Percentiles rank a stretch among this genome's conserved stretches.
These are phyloP conservation scores for Tenthredo amoena DNA, from an alignment of 2,888 invertebrate species.

Conservation along the genomic window DNA sequence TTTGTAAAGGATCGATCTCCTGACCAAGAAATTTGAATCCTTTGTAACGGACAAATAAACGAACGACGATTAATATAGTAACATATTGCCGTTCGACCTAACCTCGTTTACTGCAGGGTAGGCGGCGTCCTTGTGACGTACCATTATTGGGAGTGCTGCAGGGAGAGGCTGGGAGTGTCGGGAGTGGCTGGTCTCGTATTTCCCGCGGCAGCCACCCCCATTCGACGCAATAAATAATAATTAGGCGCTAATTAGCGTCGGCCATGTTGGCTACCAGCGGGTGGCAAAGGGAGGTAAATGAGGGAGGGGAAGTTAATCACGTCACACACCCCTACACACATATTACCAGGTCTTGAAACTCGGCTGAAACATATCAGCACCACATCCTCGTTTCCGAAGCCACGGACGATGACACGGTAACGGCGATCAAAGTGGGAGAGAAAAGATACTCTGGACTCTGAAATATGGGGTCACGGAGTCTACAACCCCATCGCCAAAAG, in stretches of 20 bases:
- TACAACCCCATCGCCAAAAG: constrained; percentile 1
- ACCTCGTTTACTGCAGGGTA: not conserved
- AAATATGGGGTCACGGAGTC: not conserved
- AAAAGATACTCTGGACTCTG: not conserved
- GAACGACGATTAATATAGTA: not conserved
- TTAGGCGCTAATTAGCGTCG: constrained; percentile 75
- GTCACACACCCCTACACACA: not conserved
- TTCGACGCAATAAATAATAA: constrained; percentile 75
- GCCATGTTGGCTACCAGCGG: constrained; percentile 69
- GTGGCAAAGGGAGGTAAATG: constrained; percentile 33
- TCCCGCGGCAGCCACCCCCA: constrained; percentile 63
- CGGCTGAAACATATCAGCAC: not conserved
- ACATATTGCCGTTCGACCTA: not conserved
- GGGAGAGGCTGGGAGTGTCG: constrained; percentile 48
- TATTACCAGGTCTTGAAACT: not conserved
- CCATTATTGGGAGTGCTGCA: constrained; percentile 49
- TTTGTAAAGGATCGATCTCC: not conserved
- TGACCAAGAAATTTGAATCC: not conserved
- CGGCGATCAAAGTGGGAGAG: not conserved
- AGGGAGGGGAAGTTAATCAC: constrained; percentile 50
- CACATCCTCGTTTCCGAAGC: not conserved
- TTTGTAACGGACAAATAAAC: not conserved
- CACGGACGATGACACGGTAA: not conserved
- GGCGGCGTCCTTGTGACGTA: constrained; percentile 38
- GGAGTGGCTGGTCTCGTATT: constrained; percentile 57